Evolutionary conservation across 2,113 vertebrate genomes (phyloP), one percentile per base, ranked within the genome.

Genomic region (Polypterus bichir): DNA sequence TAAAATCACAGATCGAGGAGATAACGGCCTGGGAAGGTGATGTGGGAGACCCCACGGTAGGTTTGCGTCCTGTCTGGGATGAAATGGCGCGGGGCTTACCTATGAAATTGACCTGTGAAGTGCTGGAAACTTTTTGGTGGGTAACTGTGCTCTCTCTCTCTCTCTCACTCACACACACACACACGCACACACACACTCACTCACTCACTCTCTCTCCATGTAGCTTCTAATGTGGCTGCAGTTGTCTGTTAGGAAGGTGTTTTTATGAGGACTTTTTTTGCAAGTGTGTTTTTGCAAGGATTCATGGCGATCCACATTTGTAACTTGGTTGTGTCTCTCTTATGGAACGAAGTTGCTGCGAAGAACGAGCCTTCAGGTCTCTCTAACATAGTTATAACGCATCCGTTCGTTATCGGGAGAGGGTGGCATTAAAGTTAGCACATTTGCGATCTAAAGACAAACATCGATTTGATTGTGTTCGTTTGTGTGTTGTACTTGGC

Each of bases 101-200:
- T 75, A 76, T 77, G 79, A 80, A 77, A 67, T 62, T 75, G 76
- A 81, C 77, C 75, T 83, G 82, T 83, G 83, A 81, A 77, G 73
- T 70, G 79, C 83, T 87, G 86, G 83, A 84, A 87, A 86, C 67
- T 85, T 87, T 87, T 74, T 71, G 82, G 74, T 86, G 79, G 70
- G 81, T 81, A 69, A 77, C 9, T 79, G 75, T 74, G 74, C 73
- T 80, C 60, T 65, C 62, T 59, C 69, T 77, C 68, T 64, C 64
- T 63, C 45, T 27, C 27, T 27, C 27, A 27, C 27, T 27, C 27
- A 27, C 27, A 27, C 27, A 27, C 27, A n/a, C n/a, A 27, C 27
- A 27, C 27, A 27, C 27, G 27, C 27, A 27, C 27, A 27, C 27
- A 27, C 27, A 27, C 27, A 27, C 27, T 27, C 27, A 27, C 27